Percentiles rank a stretch among this genome's conserved stretches.
phyloP scores from a whole-genome alignment of 2,113 vertebrate genomes.

The Stomatorhinus ivindoensis region DNA sequence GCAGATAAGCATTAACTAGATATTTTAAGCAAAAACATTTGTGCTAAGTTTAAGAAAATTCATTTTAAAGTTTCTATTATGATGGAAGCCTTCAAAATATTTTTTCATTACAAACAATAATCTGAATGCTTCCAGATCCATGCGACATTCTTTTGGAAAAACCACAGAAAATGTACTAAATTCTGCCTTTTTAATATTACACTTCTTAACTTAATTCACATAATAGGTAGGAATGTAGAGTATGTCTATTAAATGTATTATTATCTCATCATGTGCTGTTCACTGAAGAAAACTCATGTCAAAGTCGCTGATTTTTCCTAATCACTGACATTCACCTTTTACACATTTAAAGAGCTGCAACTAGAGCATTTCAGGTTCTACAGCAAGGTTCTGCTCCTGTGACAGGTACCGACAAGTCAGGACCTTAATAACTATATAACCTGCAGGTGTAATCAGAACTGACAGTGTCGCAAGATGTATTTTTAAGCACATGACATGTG shows the following conservation, averaged over 20 bases:
- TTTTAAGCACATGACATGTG: background rate
- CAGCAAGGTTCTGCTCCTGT: background rate
- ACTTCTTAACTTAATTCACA: background rate
- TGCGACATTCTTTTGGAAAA: background rate
- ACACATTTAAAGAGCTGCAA: background rate
- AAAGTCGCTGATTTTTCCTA: background rate
- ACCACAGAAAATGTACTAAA: background rate
- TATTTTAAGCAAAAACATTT: background rate
- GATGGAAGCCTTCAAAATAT: background rate
- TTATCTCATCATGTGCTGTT: background rate
- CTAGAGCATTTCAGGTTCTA: background rate
- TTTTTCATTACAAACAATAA: background rate
- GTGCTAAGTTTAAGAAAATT: background rate
- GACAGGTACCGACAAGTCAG: background rate
- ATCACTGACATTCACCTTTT: background rate
- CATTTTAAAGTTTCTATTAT: background rate
- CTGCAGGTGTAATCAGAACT: background rate
- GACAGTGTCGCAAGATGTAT: background rate
- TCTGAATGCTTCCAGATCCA: background rate
- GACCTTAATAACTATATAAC: background rate
- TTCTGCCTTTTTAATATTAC: background rate
- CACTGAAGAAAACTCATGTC: background rate
- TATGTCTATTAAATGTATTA: background rate
- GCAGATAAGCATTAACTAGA: background rate
- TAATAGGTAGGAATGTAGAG: background rate